Evolutionary conservation across 1,140 invertebrate genomes (phyloP).

Genomic region (Cheumatopsyche charites): DNA sequence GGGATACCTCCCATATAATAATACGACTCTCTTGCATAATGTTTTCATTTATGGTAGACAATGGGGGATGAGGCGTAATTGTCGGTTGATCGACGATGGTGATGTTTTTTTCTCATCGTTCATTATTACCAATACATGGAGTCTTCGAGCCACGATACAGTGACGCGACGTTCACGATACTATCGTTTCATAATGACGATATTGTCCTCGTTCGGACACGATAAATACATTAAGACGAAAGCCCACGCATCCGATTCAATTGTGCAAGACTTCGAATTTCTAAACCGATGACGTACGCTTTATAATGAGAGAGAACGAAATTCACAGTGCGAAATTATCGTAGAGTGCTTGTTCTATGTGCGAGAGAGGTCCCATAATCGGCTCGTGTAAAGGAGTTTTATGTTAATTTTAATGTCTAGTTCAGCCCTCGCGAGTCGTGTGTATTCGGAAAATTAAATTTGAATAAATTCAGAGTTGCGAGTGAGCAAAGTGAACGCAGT

Average conservation of each 20-base stretch:
- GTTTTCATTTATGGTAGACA: conserved; percentile 47
- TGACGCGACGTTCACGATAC: conserved; percentile 7
- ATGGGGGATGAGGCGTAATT: conserved; percentile 41
- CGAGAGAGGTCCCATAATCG: not conserved
- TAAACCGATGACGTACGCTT: too few relatives aligned
- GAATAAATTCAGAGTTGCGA: conserved; percentile 14
- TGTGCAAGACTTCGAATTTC: too few relatives aligned
- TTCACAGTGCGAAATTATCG: too few relatives aligned
- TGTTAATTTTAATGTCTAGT: conserved; percentile 2
- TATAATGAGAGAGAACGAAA: too few relatives aligned
- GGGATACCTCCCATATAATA: not conserved
- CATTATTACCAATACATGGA: not conserved
- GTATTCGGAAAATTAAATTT: conserved; percentile 26
- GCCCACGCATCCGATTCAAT: not conserved
- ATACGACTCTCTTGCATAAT: conserved; percentile 24
- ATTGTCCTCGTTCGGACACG: conserved; percentile 19
- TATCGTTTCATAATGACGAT: conserved; percentile 20
- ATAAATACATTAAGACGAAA: conserved; percentile 22
- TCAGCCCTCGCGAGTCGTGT: conserved; percentile 18
- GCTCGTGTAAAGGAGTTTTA: conserved; percentile 1
- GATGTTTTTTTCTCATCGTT: not conserved
- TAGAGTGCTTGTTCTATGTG: not conserved
- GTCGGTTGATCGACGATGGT: conserved; percentile 12
- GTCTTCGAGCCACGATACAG: not conserved
- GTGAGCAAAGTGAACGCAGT: not conserved